Conservation (phyloP, 2,113 vertebrate genomes). For the Patagioenas fasciata region DNA sequence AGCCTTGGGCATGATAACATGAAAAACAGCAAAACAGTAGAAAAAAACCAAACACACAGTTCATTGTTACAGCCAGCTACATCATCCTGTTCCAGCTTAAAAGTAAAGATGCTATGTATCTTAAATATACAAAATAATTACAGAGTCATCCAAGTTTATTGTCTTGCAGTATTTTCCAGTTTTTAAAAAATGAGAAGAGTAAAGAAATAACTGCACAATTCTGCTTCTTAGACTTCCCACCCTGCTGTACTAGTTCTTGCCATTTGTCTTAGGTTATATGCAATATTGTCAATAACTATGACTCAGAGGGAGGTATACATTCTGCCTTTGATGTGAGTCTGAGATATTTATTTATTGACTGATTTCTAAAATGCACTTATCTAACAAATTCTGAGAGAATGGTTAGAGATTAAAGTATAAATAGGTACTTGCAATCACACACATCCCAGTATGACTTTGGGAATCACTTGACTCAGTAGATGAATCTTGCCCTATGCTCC, state of each 20-base stretch:
- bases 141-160: not conserved
- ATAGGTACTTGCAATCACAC: not conserved
- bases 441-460: not conserved
- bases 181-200: not conserved
- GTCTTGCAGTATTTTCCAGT: not conserved
- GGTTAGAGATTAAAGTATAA: not conserved
- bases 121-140: not conserved
- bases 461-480: not conserved
- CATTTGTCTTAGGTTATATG: not conserved
- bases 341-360: not conserved
- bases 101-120: not conserved
- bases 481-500: not conserved
- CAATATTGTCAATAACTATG: not conserved
- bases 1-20: not conserved
- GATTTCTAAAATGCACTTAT: conserved; percentile 9
- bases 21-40: not conserved
- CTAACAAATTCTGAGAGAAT: not conserved
- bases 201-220: not conserved
- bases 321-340: not conserved
- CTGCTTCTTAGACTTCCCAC: not conserved
- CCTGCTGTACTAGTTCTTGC: not conserved
- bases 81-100: not conserved
- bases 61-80: not conserved
- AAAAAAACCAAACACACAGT: not conserved
- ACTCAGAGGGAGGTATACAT: not conserved